These are phyloP conservation scores for Oxygymnocypris stewartii DNA, from an alignment of 2,113 vertebrate species.

Conservation along the genomic window DNA sequence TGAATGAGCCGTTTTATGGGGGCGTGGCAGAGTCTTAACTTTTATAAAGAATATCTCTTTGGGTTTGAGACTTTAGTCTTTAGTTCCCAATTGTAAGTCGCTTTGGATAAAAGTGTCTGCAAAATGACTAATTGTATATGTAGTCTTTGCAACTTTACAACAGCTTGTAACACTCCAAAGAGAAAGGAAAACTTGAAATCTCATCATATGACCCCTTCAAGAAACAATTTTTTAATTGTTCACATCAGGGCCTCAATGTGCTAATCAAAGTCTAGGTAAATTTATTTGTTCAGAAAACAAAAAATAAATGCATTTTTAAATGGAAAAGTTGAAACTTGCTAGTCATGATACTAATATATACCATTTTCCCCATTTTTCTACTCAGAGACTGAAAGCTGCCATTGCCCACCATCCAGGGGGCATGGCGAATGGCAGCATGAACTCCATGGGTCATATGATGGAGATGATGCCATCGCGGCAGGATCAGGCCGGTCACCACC, in stretches of 20 bases:
- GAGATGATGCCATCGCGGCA: conserved; percentile 97
- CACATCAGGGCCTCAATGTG: background rate
- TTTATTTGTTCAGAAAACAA: background rate
- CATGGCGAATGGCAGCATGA: conserved; percentile 96
- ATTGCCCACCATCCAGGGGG: conserved; percentile 92
- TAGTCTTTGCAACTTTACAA: too few species aligned
- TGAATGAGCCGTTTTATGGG: too few species aligned
- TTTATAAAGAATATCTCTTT: too few species aligned
- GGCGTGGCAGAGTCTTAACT: too few species aligned
- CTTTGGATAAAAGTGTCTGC: too few species aligned
- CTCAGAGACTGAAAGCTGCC: conserved; percentile 95
- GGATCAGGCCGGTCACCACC: conserved; percentile 88
- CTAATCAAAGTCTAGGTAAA: background rate
- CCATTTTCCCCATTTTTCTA: conserved; percentile 56
- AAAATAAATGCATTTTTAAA: background rate
- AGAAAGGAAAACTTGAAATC: too few species aligned
- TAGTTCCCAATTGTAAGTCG: too few species aligned
- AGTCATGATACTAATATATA: background rate
- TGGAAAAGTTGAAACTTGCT: background rate
- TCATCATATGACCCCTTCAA: too few species aligned
- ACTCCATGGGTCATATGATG: conserved; percentile 99
- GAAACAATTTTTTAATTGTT: background rate
- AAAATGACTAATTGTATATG: too few species aligned
- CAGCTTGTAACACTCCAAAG: too few species aligned
- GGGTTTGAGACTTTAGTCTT: too few species aligned